Percentiles rank a stretch among this genome's conserved stretches.
Evolutionary conservation across 1,140 invertebrate species (phyloP).

Genomic region (Drosophila kikkawai): DNA sequence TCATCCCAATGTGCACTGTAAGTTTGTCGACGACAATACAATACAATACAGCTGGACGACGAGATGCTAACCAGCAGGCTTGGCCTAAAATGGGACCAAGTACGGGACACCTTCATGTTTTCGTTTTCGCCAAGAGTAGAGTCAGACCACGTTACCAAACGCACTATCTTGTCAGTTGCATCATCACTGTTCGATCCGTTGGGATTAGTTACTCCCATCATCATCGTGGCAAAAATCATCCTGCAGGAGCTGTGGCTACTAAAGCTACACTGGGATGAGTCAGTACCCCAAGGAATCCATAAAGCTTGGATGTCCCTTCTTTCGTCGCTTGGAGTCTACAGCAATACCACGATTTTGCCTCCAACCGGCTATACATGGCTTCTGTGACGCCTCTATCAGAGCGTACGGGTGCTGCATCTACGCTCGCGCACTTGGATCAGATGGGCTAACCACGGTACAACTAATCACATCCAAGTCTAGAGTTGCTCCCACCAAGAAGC

Average conservation of each 20-base stretch:
- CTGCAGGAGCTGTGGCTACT: too few relatives aligned
- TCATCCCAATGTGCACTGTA: too few relatives aligned
- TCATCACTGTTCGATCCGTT: too few relatives aligned
- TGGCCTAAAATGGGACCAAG: background rate
- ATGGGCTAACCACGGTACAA: background rate
- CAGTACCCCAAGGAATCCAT: background rate
- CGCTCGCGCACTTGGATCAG: background rate
- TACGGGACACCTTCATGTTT: background rate
- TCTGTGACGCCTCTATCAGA: background rate
- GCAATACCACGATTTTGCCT: background rate
- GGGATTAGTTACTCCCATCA: too few relatives aligned
- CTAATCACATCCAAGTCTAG: background rate
- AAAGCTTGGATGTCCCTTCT: background rate
- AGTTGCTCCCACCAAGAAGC: background rate
- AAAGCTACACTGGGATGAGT: too few relatives aligned
- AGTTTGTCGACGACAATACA: background rate
- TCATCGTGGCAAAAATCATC: too few relatives aligned
- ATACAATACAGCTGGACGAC: too few relatives aligned
- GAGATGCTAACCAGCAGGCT: background rate
- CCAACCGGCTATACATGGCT: background rate
- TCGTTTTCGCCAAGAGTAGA: too few relatives aligned
- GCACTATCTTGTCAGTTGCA: too few relatives aligned
- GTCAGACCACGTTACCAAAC: too few relatives aligned
- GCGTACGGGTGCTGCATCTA: background rate
- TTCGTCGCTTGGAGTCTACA: background rate